Base-by-base conservation (phyloP, 2,113 vertebrate genomes). In the Channa argus region DNA sequence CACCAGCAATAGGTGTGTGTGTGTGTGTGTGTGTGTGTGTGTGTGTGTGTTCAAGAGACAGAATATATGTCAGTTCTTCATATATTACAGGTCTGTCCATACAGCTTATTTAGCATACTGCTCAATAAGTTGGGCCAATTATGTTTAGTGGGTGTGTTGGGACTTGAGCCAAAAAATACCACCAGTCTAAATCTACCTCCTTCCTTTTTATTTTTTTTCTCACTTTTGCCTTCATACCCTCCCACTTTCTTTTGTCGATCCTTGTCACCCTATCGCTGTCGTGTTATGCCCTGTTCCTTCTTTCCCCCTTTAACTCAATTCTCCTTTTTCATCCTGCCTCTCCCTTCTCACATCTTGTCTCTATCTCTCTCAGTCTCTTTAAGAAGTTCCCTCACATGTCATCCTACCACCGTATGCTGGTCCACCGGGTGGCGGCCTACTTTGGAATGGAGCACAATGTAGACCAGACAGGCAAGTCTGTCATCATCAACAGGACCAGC, bases 341-440 rank as follows among this genome's bases (percentile, higher is more conserved):
- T 34, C 33, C 11, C 37, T 43, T 33, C 15, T 2, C 43, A 1
- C 55, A 3, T 49, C 51, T 43, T 39, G 12, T 68, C 64, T 53
- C 41, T 80, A 56, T 83, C 80, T 37, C 94, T 47, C 94, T 86
- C 90, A 98, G 96, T 83, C 92, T 96, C 80, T 98, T 96, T 91
- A 98, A 97, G 93, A 98, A 97, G 94, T 98, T 99, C 88, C 96
- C 96, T 83, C 96, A 97, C 93, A 99, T 99, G 97, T 99, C 97
- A 0, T 97, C 96, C 0, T 98, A 98, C 86, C 97, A 99, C 92
- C 96, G 96, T 67, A 99, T 99, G 97, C 93, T 98, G 69, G 96
- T 98, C 67, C 97, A 99, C 84, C 94, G 97, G 71, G 96, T 97
- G 85, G 96, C 96, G 7, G 97, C 97, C 79, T 98, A 97, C 92